Conservation (phyloP, 2,113 vertebrate species). For the Vulpes vulpes region DNA sequence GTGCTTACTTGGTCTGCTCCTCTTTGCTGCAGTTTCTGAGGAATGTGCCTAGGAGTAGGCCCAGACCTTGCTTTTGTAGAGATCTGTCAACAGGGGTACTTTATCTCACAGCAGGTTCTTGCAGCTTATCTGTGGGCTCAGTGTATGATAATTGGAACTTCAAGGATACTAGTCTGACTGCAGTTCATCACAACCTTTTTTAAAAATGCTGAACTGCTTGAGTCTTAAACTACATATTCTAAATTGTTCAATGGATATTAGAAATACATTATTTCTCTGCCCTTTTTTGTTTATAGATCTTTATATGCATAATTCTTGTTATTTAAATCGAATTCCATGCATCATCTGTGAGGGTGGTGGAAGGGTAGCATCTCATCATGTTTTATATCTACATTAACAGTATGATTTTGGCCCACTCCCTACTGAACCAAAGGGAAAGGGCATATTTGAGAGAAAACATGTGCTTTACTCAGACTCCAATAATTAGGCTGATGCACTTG, state of each 20-base stretch:
- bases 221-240: not conserved
- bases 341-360: not conserved
- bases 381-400: conserved; percentile 8
- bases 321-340: conserved; percentile 17
- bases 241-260: not conserved
- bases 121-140: not conserved
- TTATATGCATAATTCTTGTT: not conserved
- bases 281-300: not conserved
- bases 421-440: not conserved
- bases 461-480: not conserved
- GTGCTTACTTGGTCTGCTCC: not conserved
- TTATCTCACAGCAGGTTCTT: not conserved
- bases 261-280: conserved; percentile 18
- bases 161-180: not conserved
- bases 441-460: conserved; percentile 37
- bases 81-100: not conserved
- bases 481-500: conserved; percentile 36
- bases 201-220: conserved; percentile 11
- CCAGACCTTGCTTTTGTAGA: conserved; percentile 24
- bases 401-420: conserved; percentile 26
- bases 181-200: not conserved
- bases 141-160: not conserved
- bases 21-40: conserved; percentile 26
- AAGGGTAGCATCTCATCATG: not conserved
- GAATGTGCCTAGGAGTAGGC: not conserved